Conservation (phyloP, 2,797 vertebrate species). For the Falco columbarius region DNA sequence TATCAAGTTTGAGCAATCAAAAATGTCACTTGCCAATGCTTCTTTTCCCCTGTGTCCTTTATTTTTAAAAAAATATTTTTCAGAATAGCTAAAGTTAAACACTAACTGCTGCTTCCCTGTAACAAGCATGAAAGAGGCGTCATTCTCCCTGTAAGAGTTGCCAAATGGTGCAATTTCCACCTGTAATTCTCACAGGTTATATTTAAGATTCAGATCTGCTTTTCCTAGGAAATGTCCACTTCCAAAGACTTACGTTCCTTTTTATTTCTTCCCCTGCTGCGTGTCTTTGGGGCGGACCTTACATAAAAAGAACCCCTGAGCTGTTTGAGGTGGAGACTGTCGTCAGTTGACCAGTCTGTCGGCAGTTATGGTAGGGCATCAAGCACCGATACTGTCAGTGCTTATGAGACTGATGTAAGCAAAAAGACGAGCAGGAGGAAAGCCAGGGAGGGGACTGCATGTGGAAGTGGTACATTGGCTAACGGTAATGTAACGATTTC, state of each 20-base stretch:
- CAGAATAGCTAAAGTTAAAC: neutral
- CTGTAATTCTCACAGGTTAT: neutral
- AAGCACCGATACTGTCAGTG: fast-evolving
- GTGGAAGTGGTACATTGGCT: neutral
- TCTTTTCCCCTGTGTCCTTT: neutral
- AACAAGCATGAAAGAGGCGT: neutral
- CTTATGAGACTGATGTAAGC: neutral
- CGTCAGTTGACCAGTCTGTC: neutral
- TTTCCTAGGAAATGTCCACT: neutral
- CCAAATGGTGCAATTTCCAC: neutral
- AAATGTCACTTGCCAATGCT: neutral
- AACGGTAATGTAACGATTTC: fast-evolving
- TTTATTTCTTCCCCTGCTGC: neutral
- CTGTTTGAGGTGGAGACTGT: neutral
- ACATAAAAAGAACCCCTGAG: neutral
- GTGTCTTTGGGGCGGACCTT: neutral
- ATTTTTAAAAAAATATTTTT: neutral
- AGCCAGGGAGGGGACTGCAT: neutral
- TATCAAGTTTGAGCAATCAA: neutral
- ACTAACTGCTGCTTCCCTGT: neutral
- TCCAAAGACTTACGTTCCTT: neutral
- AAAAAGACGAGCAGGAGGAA: neutral
- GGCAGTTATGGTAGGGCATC: neutral
- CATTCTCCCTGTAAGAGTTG: neutral
- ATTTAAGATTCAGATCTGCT: neutral